phyloP scores from a whole-genome alignment of 2,888 invertebrate species.

The Gerosis bhagava region DNA sequence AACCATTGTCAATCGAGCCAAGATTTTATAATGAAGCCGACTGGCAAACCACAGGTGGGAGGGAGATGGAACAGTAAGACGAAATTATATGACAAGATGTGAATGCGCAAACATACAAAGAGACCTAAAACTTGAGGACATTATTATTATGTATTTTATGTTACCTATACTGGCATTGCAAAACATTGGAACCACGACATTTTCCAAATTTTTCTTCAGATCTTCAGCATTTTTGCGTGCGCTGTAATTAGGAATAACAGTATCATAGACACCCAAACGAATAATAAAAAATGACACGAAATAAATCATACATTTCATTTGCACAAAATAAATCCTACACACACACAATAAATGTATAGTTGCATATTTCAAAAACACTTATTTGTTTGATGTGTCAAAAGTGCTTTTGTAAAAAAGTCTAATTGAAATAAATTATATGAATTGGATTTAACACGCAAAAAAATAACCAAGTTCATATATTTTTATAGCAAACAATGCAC shows the following conservation, averaged over 20 bases:
- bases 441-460: too few species aligned
- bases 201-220: slow-evolving; percentile 95
- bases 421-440: too few species aligned
- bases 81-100: slow-evolving; percentile 65
- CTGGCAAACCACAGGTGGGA: slow-evolving; percentile 70
- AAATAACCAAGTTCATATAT: too few species aligned
- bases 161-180: slow-evolving; percentile 94
- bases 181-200: slow-evolving; percentile 98
- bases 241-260: slow-evolving; percentile 87
- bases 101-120: slow-evolving; percentile 71
- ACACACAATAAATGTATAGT: too few species aligned
- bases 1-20: slow-evolving; percentile 62
- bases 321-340: too few species aligned
- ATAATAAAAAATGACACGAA: slow-evolving; percentile 20
- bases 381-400: too few species aligned
- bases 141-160: slow-evolving; percentile 82
- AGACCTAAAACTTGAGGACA: slow-evolving; percentile 76
- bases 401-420: too few species aligned
- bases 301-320: too few species aligned
- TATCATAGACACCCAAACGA: slow-evolving; percentile 73
- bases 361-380: too few species aligned
- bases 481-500: too few species aligned
- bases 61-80: slow-evolving; percentile 65
- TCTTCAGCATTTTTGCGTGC: slow-evolving; percentile 97
- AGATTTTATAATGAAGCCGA: slow-evolving; percentile 59